phyloP scores from a whole-genome alignment of 2,888 invertebrate genomes.

The Cryptus viduatorius region DNA sequence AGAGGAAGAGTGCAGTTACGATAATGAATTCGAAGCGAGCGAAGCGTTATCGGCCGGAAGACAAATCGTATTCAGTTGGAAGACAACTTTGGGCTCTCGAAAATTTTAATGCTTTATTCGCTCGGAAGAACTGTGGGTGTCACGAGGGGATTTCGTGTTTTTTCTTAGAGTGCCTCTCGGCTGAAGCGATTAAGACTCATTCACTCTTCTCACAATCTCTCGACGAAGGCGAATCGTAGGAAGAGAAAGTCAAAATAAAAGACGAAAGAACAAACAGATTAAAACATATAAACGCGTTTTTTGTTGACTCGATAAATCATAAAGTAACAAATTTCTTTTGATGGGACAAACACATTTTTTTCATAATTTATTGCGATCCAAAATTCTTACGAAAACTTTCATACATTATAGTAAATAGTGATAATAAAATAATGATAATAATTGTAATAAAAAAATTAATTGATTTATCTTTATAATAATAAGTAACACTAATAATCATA shows the following conservation, averaged over 20 bases:
- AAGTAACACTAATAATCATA: too few relatives aligned
- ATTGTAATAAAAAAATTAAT: too few relatives aligned
- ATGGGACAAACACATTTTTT: not conserved
- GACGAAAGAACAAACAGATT: not conserved
- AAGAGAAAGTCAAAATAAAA: conserved; percentile 38
- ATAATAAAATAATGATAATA: too few relatives aligned
- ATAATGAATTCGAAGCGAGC: conserved; percentile 21
- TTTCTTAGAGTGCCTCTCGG: conserved; percentile 5
- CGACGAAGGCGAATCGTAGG: conserved; percentile 40
- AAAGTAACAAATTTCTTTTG: not conserved
- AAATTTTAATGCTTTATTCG: conserved; percentile 40
- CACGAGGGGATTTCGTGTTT: conserved; percentile 13
- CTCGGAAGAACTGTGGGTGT: conserved; percentile 39
- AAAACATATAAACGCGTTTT: not conserved
- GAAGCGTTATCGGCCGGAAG: conserved; percentile 46
- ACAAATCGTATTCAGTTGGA: conserved; percentile 37
- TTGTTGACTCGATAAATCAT: not conserved
- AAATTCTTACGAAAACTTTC: too few relatives aligned
- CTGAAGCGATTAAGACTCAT: conserved; percentile 6
- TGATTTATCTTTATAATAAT: too few relatives aligned
- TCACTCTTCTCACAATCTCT: not conserved
- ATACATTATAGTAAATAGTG: too few relatives aligned
- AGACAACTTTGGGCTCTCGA: conserved; percentile 34
- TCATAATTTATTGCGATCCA: too few relatives aligned
- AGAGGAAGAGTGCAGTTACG: conserved; percentile 5